Evolutionary conservation across 2,797 vertebrate species (phyloP), one percentile per base, ranked within the genome.

Genomic region (Echiichthys vipera): DNA sequence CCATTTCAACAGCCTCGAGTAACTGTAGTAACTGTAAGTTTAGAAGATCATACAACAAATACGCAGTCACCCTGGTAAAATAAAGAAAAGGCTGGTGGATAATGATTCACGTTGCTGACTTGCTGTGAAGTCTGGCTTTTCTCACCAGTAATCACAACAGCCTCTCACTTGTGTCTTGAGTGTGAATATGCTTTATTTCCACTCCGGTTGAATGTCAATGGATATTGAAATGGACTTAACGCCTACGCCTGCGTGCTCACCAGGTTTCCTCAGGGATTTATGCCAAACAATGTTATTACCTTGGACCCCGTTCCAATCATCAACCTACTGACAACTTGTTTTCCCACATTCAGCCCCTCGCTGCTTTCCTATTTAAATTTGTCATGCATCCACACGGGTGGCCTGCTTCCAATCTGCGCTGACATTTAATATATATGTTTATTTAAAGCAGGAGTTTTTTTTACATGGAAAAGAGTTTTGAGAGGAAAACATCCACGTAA

Each of bases 301-400:
- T n/a, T 12, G 42, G 50, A 65, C 55, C 25, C 39, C 4, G 50
- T 65, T 85, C 68, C 74, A 87, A 67, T 68, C 77, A 73, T 67
- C 55, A 56, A n/a, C 55, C 47, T 36, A n/a, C 68, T 80, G 75
- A 78, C 74, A 77, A 75, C 74, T 79, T 81, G 65, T 84, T 87
- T 71, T 77, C 55, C 65, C 53, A 6, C 36, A 42, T 46, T 49
- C 34, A 22, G 30, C 61, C 61, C 25, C 80, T 69, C 1, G 70
- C 76, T 73, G 78, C 34, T 63, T 77, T 83, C 65, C 83, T 76
- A 55, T 84, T 88, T 64, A 59, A 72, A 51, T 83, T 71, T 39
- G 67, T 53, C 74, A 50, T 56, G 54, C 39, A 24, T 77, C 77
- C 34, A 37, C 76, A 45, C 71, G 50, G 75, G 77, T 57, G 83